Conservation (phyloP, 2,888 invertebrate species). For the Scrobipalpa atriplicella region DNA sequence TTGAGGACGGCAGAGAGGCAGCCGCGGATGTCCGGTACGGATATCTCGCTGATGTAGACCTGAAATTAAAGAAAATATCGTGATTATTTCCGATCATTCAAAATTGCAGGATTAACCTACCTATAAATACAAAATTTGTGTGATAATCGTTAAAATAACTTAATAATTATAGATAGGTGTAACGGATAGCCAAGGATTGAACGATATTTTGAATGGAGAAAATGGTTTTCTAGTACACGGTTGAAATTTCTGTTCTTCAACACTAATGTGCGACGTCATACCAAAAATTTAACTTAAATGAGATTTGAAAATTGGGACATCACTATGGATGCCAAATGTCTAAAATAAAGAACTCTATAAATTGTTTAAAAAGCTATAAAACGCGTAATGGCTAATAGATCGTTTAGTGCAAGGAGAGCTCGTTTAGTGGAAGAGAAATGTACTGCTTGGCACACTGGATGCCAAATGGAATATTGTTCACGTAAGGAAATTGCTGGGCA, state of each 20-base stretch:
- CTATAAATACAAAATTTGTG: too few species aligned
- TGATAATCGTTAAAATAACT: too few species aligned
- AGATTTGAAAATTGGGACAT: too few species aligned
- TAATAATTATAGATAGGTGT: too few species aligned
- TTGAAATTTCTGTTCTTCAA: too few species aligned
- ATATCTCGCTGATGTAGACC: slow-evolving; percentile 96
- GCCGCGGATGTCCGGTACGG: slow-evolving; percentile 93
- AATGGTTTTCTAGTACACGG: too few species aligned
- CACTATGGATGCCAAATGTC: too few species aligned
- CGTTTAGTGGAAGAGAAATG: slow-evolving; percentile 6
- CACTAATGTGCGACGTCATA: too few species aligned
- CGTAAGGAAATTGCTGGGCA: slow-evolving; percentile 9
- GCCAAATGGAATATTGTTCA: slow-evolving; percentile 9
- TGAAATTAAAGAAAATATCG: slow-evolving; percentile 54
- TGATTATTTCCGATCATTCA: not conserved
- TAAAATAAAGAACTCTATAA: too few species aligned
- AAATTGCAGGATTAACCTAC: not conserved
- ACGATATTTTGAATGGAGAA: too few species aligned
- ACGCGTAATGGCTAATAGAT: not conserved
- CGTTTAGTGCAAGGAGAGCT: slow-evolving; percentile 4
- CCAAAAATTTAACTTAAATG: too few species aligned
- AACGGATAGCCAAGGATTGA: too few species aligned
- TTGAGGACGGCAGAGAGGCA: slow-evolving; percentile 94
- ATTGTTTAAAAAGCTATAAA: slow-evolving; percentile 3
- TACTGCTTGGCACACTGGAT: slow-evolving; percentile 11